Conservation (phyloP, 2,113 vertebrate species). For the Paramormyrops kingsleyae region DNA sequence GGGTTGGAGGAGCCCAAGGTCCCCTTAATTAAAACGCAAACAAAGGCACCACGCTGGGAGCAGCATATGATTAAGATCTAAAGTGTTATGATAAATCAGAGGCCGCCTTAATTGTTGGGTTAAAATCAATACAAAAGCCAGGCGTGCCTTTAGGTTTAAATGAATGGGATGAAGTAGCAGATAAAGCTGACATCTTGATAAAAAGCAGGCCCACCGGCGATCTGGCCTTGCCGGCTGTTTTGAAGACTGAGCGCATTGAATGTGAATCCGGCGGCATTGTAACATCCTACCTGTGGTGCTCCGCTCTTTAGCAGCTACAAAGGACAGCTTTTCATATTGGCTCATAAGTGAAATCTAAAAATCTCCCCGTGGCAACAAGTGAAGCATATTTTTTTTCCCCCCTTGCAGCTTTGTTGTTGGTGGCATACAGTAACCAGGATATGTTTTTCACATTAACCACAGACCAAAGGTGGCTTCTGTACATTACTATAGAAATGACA, state of each 20-base stretch:
- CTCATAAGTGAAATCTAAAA: conserved; percentile 35
- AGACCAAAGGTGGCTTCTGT: background rate
- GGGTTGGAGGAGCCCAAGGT: conserved; percentile 81
- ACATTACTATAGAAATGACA: background rate
- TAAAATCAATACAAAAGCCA: conserved; percentile 79
- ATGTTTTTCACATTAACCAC: background rate
- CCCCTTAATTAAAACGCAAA: conserved; percentile 96
- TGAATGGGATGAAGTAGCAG: conserved; percentile 57
- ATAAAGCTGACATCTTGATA: conserved; percentile 50
- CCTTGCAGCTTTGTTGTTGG: background rate
- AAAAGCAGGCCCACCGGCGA: conserved; percentile 38
- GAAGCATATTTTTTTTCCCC: background rate
- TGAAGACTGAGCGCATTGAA: conserved; percentile 32
- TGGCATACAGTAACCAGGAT: background rate
- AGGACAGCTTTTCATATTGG: conserved; percentile 27
- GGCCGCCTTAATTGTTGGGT: conserved; percentile 80
- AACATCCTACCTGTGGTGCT: conserved; percentile 26
- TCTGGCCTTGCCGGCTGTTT: conserved; percentile 51
- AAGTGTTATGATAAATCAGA: conserved; percentile 86
- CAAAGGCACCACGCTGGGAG: conserved; percentile 82
- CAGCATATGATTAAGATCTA: conserved; percentile 84
- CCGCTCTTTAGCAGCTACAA: conserved; percentile 28
- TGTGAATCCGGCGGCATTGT: conserved; percentile 39
- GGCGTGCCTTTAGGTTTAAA: conserved; percentile 69
- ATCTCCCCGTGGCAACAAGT: background rate